These are phyloP conservation scores for Eremobia ochroleuca DNA, from an alignment of 2,888 invertebrate genomes.

Conservation along the genomic window DNA sequence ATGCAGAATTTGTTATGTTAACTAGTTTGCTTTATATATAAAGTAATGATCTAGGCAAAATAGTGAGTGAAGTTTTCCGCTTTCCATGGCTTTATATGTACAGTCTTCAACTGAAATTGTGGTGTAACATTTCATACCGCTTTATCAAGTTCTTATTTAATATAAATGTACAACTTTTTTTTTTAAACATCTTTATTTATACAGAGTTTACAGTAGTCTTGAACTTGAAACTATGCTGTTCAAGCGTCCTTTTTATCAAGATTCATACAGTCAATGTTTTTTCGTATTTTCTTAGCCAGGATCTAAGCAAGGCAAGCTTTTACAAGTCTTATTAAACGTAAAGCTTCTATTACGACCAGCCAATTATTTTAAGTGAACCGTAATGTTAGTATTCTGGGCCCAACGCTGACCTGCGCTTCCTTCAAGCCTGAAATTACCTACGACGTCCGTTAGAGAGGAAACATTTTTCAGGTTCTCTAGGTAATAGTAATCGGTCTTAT, in stretches of 20 bases:
- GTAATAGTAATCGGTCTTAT: constrained; percentile 1
- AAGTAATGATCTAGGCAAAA: too few relatives aligned
- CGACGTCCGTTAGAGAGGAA: constrained; percentile 20
- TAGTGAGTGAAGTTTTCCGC: too few relatives aligned
- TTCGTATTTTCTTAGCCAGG: neutral
- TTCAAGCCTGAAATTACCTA: constrained; percentile 42
- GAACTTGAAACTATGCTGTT: neutral
- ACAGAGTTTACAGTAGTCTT: neutral
- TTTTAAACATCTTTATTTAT: neutral
- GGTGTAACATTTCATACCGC: neutral
- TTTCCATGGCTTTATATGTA: neutral
- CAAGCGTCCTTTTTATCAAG: neutral
- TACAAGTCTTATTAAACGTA: constrained; percentile 40
- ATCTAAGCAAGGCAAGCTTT: constrained; percentile 16
- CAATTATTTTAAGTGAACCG: constrained; percentile 58
- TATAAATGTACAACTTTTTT: neutral
- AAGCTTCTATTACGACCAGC: constrained; percentile 43
- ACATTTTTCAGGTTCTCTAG: constrained; percentile 2
- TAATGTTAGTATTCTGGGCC: constrained; percentile 40
- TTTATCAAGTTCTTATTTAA: neutral
- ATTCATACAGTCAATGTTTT: neutral
- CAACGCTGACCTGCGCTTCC: constrained; percentile 35
- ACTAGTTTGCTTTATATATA: neutral
- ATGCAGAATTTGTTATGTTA: neutral
- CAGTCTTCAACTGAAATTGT: neutral